A percentile compares a stretch with the other conserved stretches of the same genome.
Evolutionary conservation across 1,140 invertebrate species (phyloP).

Genomic region (Tetraneura akinire): DNA sequence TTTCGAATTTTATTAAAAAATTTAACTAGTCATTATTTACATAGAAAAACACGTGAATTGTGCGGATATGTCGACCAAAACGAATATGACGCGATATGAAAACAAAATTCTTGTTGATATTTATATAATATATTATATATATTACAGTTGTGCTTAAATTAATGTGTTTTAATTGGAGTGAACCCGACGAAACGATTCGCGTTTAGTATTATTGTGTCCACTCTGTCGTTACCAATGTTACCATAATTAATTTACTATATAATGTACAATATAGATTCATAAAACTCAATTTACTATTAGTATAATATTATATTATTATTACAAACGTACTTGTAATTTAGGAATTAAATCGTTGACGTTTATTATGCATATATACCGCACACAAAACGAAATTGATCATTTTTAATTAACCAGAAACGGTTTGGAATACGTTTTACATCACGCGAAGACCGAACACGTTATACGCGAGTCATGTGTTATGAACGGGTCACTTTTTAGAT

Average conservation of each 20-base stretch:
- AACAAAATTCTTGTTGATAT: background rate
- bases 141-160: background rate
- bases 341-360: background rate
- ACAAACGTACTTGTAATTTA: too few species aligned
- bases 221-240: conserved; percentile 4
- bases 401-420: conserved; percentile 1
- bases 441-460: background rate
- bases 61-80: background rate
- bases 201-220: background rate
- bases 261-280: background rate
- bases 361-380: background rate
- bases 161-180: background rate
- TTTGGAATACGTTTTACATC: background rate
- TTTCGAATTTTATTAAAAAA: background rate
- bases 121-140: background rate
- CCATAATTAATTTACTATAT: background rate
- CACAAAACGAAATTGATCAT: background rate
- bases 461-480: too few species aligned
- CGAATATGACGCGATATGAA: background rate
- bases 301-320: too few species aligned
- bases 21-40: too few species aligned
- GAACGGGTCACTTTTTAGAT: conserved; percentile 20
- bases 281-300: background rate
- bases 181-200: background rate
- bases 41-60: background rate